Evolutionary conservation across 2,888 invertebrate genomes (phyloP).

Genomic region (Thecocarcelia acutangulata): DNA sequence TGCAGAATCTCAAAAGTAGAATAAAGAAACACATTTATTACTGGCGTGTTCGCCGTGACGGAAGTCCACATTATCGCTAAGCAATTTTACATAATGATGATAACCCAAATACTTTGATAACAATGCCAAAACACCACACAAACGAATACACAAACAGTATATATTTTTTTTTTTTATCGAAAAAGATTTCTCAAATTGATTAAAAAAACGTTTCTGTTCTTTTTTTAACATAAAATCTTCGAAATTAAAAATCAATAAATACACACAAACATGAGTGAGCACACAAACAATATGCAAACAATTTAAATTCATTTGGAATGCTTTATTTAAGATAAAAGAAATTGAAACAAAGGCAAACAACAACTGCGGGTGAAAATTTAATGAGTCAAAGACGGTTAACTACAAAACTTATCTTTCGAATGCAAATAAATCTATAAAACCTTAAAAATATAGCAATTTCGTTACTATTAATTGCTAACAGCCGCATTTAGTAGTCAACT

Average conservation of each 20-base stretch:
- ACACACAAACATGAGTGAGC: conserved; percentile 24
- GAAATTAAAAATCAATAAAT: conserved; percentile 64
- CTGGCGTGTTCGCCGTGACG: too few relatives aligned
- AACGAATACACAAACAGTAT: too few relatives aligned
- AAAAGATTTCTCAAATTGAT: conserved; percentile 1
- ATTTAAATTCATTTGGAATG: conserved; percentile 31
- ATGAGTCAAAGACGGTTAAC: conserved; percentile 21
- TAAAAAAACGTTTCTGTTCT: conserved; percentile 7
- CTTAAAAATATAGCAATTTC: conserved; percentile 15
- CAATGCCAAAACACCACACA: not conserved
- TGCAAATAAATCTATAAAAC: conserved; percentile 52
- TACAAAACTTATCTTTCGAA: conserved; percentile 41
- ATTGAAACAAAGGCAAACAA: not conserved
- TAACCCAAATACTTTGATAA: not conserved
- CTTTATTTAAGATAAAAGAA: conserved; percentile 33
- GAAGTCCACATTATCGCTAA: too few relatives aligned
- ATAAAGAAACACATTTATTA: too few relatives aligned
- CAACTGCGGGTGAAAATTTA: not conserved
- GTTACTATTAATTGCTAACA: conserved; percentile 25
- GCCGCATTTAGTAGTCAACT: conserved; percentile 38
- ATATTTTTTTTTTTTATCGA: not conserved
- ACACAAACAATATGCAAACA: conserved; percentile 51
- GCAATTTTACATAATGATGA: too few relatives aligned
- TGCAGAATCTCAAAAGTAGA: too few relatives aligned
- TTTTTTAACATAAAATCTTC: conserved; percentile 18